Evolutionary conservation across 1,140 invertebrate species (phyloP), one percentile per base, ranked within the genome.

Genomic region (Augochlora pura): DNA sequence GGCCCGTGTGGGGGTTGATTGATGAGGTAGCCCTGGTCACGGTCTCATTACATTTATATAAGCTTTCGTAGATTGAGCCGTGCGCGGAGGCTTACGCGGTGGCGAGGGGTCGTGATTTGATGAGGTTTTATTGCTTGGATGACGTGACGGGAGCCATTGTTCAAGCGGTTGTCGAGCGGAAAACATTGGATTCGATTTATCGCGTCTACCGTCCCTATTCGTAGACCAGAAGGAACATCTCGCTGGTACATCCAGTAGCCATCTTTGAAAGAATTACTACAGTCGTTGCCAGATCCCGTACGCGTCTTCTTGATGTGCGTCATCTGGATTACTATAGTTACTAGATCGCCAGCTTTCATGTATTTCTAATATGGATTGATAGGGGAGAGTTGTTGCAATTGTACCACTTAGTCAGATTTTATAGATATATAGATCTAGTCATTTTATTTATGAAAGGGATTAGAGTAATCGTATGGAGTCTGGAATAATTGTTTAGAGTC

Each of bases 1-100:
- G 71, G 65, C 62, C n/a, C 70, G 57, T 68, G 83, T 89, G 90
- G 89, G 88, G 87, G 88, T 91, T 93, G 92, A 93, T 93, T 93
- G 92, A 93, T 93, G 92, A 93, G 91, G 82, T 88, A 77, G 63
- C 86, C 88, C 81, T 85, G 89, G 88, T 90, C 90, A 91, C 90
- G 90, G 91, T 93, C 92, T 93, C 92, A 93, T 93, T 93, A 93
- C 92, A 92, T 90, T 91, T 93, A 91, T 93, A 93, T 93, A 93
- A 93, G 91, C 92, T 93, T 91, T 89, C 88, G 90, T 92, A 93
- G 91, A 93, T 93, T 92, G 91, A 91, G 90, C 90, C 86, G 80
- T 88, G 87, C 88, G 84, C 81, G 85, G 87, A 91, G 88, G 91
- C 91, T 93, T 92, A 92, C 88, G 84, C 82, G 86, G 81, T 89